phyloP scores from a whole-genome alignment of 2,888 invertebrate genomes.

The Ichneumoninae sp. region DNA sequence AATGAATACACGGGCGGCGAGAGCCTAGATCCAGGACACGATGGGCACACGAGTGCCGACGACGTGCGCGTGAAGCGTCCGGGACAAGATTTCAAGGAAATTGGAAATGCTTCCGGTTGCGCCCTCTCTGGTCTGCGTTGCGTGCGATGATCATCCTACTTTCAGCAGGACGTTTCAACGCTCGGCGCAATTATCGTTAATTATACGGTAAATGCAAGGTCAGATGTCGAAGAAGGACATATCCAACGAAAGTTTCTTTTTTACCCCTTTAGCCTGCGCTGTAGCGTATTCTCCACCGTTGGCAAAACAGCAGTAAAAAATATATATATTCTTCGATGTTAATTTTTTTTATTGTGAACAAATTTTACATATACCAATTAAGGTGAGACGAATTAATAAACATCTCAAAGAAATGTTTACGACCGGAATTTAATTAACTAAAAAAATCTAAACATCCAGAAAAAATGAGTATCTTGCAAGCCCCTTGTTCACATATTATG shows the following conservation, averaged over 20 bases:
- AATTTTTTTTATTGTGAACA: neutral
- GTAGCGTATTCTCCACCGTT: neutral
- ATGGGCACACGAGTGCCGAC: constrained; percentile 33
- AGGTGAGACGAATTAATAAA: neutral
- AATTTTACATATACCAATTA: neutral
- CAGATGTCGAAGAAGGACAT: neutral
- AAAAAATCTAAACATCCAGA: no score
- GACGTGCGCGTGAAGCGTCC: constrained; percentile 27
- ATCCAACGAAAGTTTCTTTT: neutral
- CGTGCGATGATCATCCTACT: constrained; percentile 1
- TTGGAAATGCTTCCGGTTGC: constrained; percentile 51
- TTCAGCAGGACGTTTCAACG: neutral
- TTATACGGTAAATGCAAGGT: neutral
- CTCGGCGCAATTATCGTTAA: neutral
- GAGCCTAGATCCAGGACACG: constrained; percentile 32
- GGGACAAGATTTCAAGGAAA: constrained; percentile 42
- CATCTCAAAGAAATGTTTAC: neutral
- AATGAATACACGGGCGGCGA: constrained; percentile 54
- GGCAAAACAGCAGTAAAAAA: neutral
- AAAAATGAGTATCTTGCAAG: no score
- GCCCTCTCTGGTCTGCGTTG: neutral
- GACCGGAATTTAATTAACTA: no score
- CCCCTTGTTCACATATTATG: no score
- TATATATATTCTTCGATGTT: neutral
- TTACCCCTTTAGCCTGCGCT: neutral